phyloP scores from a whole-genome alignment of 1,140 invertebrate species.

The Chironomus tepperi region DNA sequence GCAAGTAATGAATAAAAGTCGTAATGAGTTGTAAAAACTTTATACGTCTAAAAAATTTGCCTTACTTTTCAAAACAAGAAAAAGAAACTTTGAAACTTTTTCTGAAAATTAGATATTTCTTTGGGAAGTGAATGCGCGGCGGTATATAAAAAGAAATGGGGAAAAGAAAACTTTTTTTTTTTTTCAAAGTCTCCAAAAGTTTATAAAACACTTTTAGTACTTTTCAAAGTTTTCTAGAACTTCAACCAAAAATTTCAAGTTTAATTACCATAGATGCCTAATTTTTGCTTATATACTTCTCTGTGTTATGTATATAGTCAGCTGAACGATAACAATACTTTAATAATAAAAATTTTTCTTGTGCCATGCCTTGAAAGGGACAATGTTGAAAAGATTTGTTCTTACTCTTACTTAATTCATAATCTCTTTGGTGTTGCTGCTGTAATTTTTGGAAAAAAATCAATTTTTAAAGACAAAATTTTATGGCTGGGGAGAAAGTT shows the following conservation, averaged over 20 bases:
- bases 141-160: slow-evolving; percentile 13
- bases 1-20: slow-evolving; percentile 13
- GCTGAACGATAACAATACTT: slow-evolving; percentile 1
- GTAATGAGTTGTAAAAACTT: slow-evolving; percentile 14
- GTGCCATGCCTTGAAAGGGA: background rate
- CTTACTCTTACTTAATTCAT: background rate
- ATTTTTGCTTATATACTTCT: background rate
- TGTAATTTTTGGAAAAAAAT: too few relatives aligned
- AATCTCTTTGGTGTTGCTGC: background rate
- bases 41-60: slow-evolving; percentile 16
- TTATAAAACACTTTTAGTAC: slow-evolving; percentile 16
- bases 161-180: background rate
- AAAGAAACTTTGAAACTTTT: slow-evolving; percentile 20
- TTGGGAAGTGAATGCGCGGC: background rate
- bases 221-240: slow-evolving; percentile 14
- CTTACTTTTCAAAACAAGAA: slow-evolving; percentile 18
- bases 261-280: slow-evolving; percentile 13
- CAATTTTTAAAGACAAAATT: too few relatives aligned
- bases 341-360: slow-evolving; percentile 1
- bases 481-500: too few relatives aligned
- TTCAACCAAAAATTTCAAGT: slow-evolving; percentile 2
- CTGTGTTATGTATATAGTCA: background rate
- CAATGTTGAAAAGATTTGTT: slow-evolving; percentile 1
- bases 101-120: slow-evolving; percentile 23
- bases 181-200: slow-evolving; percentile 21